Base-by-base conservation (phyloP, 2,797 vertebrate species). In the Sebastes iracundus region DNA sequence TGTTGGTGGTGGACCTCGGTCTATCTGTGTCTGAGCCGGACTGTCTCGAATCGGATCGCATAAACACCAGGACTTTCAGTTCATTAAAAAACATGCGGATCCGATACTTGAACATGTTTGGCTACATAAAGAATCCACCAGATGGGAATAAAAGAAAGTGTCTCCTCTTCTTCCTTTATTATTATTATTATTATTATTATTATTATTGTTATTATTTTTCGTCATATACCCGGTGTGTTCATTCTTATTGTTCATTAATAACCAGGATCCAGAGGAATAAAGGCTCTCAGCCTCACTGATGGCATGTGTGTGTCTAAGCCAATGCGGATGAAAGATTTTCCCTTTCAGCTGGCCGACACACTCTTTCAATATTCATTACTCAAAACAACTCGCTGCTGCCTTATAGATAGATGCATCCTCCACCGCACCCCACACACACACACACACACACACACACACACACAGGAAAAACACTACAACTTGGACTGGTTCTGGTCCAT, bases 11-110 rank as follows among this genome's bases (percentile, higher is more conserved):
- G 85, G 94, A 81, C 65, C 94, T 38, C 35, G 35, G 95, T 92
- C 93, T 93, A 63, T 96, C 97, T 92, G 93, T 88, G 96, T 96
- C 96, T 90, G 97, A 93, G 81, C 95, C 93, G 94, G 97, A 94
- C 95, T 96, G 97, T 94, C 96, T 96, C 91, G 95, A 94, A 91
- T 96, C 96, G 93, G 97, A 96, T 94, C 97, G 97, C 96, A 97
- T 97, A 95, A 97, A 96, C 95, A 97, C 97, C 96, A 98, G 95
- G 92, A 98, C 97, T 94, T 98, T 98, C 90, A 98, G 97, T 96
- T 98, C 97, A 93, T 98, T 98, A 87, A 98, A 97, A 97, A 98
- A 97, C 97, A 97, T 98, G 95, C 97, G 97, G 96, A 98, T 97
- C 96, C 97, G 97, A 93, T 98, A 98, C 95, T 98, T 98, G 94